Evolutionary conservation across 2,113 vertebrate genomes (phyloP), one percentile per base, ranked within the genome.

Genomic region (Halichoeres trimaculatus): DNA sequence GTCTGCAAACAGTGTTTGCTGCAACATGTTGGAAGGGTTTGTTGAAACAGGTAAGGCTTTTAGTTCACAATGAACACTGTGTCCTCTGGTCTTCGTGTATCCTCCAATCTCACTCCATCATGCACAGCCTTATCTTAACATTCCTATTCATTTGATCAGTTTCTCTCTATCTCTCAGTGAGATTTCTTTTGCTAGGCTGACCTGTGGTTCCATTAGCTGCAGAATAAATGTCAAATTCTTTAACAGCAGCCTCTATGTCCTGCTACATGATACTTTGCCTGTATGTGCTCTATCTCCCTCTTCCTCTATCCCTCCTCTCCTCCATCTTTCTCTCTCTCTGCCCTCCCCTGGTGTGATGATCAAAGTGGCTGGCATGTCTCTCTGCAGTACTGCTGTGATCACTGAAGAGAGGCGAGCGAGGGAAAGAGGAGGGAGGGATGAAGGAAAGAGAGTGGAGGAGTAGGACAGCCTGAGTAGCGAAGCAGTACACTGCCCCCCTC

Each of bases 321-420:
- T 64, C 58, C 51, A 51, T 57, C 43, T 12, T 57, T 56, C 55
- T 34, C 54, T 8, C 58, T 54, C 76, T 43, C 70, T 58, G 68
- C 70, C 72, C 76, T 65, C 66, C 83, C 79, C 86, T 34, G 74
- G 76, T 89, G 87, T 38, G 81, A 78, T 71, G 89, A 92, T 92
- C 87, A 90, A 83, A 92, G 90, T 80, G 66, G 78, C 84, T 82
- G 81, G 86, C 87, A 88, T 91, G 90, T 88, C 87, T 89, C 87
- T 89, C 86, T 88, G 86, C 85, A 86, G 88, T 45, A 73, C 81
- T 88, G 85, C 88, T 91, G 85, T 90, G 88, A 91, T 92, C 86
- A 78, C 81, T 81, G 89, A 41, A 95, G 95, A 94, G 96, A 94
- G 95, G 85, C 88, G 89, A 81, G 69, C 10, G 7, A 48, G 45